phyloP scores from a whole-genome alignment of 1,140 invertebrate genomes.

The Microvelia longipes region DNA sequence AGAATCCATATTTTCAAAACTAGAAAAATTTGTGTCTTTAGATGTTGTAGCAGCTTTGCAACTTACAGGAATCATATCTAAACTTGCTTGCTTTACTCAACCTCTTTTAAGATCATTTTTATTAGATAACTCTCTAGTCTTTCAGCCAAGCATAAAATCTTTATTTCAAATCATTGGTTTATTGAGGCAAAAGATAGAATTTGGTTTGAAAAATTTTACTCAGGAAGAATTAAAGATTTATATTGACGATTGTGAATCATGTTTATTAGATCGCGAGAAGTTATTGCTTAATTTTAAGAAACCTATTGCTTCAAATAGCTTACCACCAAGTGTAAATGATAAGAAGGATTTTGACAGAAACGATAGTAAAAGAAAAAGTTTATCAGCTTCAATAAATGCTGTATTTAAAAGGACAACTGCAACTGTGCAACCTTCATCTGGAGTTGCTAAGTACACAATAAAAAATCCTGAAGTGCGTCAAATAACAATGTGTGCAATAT shows the following conservation, averaged over 20 bases:
- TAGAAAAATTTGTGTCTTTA: constrained; percentile 72
- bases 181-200: constrained; percentile 74
- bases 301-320: constrained; percentile 28
- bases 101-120: constrained; percentile 73
- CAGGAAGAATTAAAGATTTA: constrained; percentile 50
- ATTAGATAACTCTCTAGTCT: constrained; percentile 67
- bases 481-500: constrained; percentile 65
- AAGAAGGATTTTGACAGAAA: constrained; percentile 19
- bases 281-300: constrained; percentile 44
- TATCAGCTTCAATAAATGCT: constrained; percentile 51
- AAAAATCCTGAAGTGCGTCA: constrained; percentile 27
- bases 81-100: constrained; percentile 73
- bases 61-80: constrained; percentile 70
- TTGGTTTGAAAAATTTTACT: constrained; percentile 42
- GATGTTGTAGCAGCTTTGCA: constrained; percentile 75
- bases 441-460: background rate
- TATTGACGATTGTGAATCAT: constrained; percentile 54
- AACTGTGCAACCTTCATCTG: background rate
- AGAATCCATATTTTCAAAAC: constrained; percentile 58
- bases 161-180: constrained; percentile 54
- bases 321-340: background rate
- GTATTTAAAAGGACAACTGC: constrained; percentile 42
- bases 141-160: constrained; percentile 79
- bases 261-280: constrained; percentile 59
- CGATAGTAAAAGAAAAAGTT: constrained; percentile 50